Evolutionary conservation across 2,888 invertebrate species (phyloP).

Genomic region (Caenorhabditis sinica): DNA sequence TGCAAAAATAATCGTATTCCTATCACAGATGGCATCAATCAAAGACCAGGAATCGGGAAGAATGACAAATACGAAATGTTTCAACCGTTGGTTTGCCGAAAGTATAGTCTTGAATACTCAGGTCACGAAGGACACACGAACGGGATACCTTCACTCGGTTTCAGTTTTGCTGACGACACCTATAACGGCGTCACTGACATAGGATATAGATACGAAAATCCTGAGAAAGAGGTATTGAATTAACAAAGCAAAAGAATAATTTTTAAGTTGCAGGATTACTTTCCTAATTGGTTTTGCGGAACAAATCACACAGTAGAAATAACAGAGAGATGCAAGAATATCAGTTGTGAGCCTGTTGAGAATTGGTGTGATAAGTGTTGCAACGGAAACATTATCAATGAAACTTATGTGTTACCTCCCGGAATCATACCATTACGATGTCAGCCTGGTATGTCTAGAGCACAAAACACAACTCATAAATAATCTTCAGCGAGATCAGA

Average conservation of each 20-base stretch:
- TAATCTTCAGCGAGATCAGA: constrained; percentile 4
- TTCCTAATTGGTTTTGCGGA: constrained; percentile 18
- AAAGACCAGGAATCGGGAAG: constrained; percentile 40
- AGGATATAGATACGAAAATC: constrained; percentile 29
- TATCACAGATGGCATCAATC: constrained; percentile 1
- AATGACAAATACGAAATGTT: constrained; percentile 53
- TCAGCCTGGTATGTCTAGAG: constrained; percentile 11
- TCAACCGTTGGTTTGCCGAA: constrained; percentile 33
- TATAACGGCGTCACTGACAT: not conserved
- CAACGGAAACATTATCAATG: constrained; percentile 31
- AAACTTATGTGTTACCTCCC: constrained; percentile 42
- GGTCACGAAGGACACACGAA: constrained; percentile 21
- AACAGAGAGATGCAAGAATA: constrained; percentile 9
- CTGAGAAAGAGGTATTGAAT: constrained; percentile 6
- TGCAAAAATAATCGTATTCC: no score
- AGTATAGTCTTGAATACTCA: constrained; percentile 29
- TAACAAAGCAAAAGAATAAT: no score
- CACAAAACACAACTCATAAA: not conserved
- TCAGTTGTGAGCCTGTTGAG: constrained; percentile 18
- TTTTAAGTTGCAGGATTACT: constrained; percentile 16
- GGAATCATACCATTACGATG: constrained; percentile 36
- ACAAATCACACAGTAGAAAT: constrained; percentile 38
- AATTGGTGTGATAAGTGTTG: constrained; percentile 51
- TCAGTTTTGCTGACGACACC: not conserved
- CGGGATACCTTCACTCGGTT: constrained; percentile 13